phyloP scores from a whole-genome alignment of 1,140 invertebrate genomes.

The Hesperophylax magnus region DNA sequence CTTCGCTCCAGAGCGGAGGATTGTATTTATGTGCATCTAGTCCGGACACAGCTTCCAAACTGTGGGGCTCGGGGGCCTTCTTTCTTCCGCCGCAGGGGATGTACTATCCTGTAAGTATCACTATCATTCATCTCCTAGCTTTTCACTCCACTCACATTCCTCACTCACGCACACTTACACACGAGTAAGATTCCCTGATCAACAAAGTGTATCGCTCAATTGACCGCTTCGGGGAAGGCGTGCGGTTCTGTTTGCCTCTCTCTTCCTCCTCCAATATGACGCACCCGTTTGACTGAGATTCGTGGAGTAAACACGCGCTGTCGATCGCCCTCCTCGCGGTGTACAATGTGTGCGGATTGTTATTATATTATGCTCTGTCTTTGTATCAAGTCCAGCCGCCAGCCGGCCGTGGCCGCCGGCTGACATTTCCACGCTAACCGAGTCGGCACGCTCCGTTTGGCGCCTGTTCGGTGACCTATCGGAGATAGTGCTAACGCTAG shows the following conservation, averaged over 20 bases:
- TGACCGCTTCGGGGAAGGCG: constrained; percentile 42
- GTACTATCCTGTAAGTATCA: constrained; percentile 90
- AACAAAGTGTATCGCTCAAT: constrained; percentile 48
- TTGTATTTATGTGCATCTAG: constrained; percentile 70
- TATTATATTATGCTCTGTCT: not conserved
- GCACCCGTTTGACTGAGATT: constrained; percentile 47
- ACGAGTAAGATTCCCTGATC: constrained; percentile 32
- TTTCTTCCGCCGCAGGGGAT: constrained; percentile 93
- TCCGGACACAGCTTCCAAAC: constrained; percentile 87
- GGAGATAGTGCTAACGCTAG: constrained; percentile 2
- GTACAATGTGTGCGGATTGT: constrained; percentile 20
- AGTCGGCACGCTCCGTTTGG: constrained; percentile 20
- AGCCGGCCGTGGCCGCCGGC: not conserved
- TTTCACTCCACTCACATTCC: not conserved
- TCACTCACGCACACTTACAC: not conserved
- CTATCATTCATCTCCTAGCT: not conserved
- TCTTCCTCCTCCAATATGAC: constrained; percentile 31
- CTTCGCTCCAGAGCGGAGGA: constrained; percentile 67
- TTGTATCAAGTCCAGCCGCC: not conserved
- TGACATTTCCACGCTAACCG: not conserved
- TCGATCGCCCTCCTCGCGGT: constrained; percentile 19
- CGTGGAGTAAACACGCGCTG: constrained; percentile 35
- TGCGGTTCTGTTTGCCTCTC: constrained; percentile 43
- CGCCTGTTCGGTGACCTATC: constrained; percentile 30
- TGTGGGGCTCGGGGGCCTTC: constrained; percentile 94